Evolutionary conservation across 2,113 vertebrate genomes (phyloP).

Genomic region (Herpailurus yagouaroundi): DNA sequence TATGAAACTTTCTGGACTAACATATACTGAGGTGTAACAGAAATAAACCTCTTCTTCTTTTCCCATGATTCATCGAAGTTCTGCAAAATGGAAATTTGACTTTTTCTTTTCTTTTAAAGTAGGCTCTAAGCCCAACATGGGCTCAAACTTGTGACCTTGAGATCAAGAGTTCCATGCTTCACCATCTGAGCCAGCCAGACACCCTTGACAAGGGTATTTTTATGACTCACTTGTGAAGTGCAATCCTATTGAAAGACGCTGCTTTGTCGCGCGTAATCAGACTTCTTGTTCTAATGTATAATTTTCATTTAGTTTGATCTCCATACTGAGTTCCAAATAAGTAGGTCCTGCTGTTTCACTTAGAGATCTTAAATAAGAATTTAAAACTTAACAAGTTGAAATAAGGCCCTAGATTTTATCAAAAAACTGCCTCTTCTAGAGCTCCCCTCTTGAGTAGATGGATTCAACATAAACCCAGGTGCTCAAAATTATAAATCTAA

Average conservation of each 20-base stretch:
- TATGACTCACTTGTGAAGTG: background rate
- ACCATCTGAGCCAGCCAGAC: background rate
- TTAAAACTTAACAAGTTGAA: background rate
- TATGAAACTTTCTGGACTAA: background rate
- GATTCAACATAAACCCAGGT: background rate
- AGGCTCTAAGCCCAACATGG: background rate
- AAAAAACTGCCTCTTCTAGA: background rate
- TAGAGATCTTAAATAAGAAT: background rate
- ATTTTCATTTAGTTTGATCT: background rate
- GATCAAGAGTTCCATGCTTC: background rate
- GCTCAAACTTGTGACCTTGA: background rate
- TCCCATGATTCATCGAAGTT: background rate
- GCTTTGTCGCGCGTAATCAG: background rate
- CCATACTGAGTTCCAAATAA: background rate
- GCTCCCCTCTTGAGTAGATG: background rate
- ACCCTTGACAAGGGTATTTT: background rate
- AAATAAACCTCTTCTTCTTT: constrained; percentile 50
- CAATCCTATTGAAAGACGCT: background rate
- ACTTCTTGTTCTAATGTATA: background rate
- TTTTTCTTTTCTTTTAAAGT: background rate
- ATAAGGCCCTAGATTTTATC: background rate
- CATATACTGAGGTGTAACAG: background rate
- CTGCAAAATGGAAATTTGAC: constrained; percentile 19
- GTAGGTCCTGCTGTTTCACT: background rate
- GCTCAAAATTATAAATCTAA: background rate